Evolutionary conservation across 2,113 vertebrate genomes (phyloP).

Genomic region (Platysteira castanea): DNA sequence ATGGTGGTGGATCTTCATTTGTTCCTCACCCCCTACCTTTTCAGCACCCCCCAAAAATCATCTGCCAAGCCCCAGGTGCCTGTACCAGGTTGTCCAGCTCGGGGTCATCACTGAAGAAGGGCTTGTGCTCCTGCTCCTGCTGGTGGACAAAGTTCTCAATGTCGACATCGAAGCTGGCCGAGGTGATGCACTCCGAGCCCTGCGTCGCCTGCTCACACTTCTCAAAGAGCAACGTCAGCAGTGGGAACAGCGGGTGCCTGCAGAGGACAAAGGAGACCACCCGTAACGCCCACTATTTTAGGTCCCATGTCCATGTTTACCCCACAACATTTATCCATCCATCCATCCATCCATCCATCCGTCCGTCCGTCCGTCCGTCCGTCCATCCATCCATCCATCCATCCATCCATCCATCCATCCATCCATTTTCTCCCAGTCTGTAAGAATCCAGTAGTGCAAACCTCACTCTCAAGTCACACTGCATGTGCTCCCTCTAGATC

Average conservation of each 20-base stretch:
- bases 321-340: background rate
- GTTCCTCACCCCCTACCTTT: background rate
- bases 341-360: background rate
- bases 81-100: conserved; percentile 98
- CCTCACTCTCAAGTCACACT: background rate
- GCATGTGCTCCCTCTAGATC: background rate
- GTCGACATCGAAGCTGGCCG: conserved; percentile 97
- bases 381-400: background rate
- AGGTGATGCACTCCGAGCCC: conserved; percentile 98
- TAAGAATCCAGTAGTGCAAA: background rate
- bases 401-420: background rate
- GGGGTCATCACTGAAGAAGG: conserved; percentile 97
- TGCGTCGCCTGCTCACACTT: conserved; percentile 98
- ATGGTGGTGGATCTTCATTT: background rate
- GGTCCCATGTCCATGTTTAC: background rate
- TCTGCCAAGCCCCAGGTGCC: background rate
- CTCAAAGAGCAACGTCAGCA: conserved; percentile 95
- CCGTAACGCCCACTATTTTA: accelerated
- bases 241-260: conserved; percentile 95
- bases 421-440: background rate
- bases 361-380: background rate
- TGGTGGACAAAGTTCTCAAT: conserved; percentile 99
- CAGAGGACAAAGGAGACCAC: background rate
- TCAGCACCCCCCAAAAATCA: background rate
- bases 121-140: conserved; percentile 97